These are phyloP conservation scores for Rhizoglyphus robini DNA, from an alignment of 1,140 invertebrate species.

Conservation along the genomic window DNA sequence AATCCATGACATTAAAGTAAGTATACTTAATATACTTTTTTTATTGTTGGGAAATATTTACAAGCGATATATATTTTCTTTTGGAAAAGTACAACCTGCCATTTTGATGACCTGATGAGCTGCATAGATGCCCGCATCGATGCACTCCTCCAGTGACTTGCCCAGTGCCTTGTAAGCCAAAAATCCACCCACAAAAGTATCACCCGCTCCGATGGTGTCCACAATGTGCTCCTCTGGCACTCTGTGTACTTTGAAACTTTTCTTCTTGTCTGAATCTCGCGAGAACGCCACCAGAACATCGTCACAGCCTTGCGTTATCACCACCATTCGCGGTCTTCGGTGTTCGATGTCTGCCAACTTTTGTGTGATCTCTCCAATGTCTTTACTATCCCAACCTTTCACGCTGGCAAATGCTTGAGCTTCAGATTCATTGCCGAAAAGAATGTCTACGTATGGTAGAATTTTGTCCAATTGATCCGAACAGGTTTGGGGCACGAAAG, in stretches of 20 bases:
- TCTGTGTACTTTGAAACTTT: background rate
- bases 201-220: conserved; percentile 96
- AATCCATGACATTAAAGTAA: too few species aligned
- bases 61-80: background rate
- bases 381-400: conserved; percentile 17
- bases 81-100: conserved; percentile 43
- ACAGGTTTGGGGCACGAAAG: conserved; percentile 82
- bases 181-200: conserved; percentile 95
- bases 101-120: conserved; percentile 68
- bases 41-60: too few species aligned
- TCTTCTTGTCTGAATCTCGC: conserved; percentile 28
- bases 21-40: too few species aligned
- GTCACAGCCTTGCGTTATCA: conserved; percentile 79
- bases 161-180: conserved; percentile 48
- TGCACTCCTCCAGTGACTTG: conserved; percentile 51
- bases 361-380: conserved; percentile 57
- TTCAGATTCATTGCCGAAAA: conserved; percentile 86
- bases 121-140: conserved; percentile 75
- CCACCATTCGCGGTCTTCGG: conserved; percentile 50
- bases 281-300: conserved; percentile 57
- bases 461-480: conserved; percentile 63
- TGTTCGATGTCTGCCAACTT: conserved; percentile 34
- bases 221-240: conserved; percentile 49
- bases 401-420: conserved; percentile 27
- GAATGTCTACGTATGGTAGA: conserved; percentile 82